These are phyloP conservation scores for Diuraphis noxia DNA, from an alignment of 1,140 invertebrate species.

Conservation along the genomic window DNA sequence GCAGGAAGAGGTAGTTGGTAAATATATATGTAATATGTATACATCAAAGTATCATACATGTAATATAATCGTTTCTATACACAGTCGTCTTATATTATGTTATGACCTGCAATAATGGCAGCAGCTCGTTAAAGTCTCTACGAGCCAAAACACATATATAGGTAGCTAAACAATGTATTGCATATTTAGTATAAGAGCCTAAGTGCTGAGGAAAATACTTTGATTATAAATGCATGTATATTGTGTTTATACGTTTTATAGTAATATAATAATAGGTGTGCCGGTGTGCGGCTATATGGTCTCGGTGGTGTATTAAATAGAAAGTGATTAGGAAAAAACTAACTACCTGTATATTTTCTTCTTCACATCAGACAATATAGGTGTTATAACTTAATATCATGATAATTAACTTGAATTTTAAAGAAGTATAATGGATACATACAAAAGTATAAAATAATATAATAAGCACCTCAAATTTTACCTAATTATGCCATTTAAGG, in stretches of 20 bases:
- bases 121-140: constrained; percentile 18
- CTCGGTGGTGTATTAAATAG: not conserved
- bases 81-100: not conserved
- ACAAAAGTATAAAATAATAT: no score
- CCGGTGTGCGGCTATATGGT: not conserved
- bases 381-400: not conserved
- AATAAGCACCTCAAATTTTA: no score
- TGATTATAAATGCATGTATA: not conserved
- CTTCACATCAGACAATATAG: not conserved
- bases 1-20: not conserved
- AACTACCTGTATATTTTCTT: not conserved
- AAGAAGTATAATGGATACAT: no score
- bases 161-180: not conserved
- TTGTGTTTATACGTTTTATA: not conserved
- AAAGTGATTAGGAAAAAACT: not conserved
- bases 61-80: not conserved
- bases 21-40: not conserved
- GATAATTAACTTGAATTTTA: not conserved
- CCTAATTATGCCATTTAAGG: no score
- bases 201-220: not conserved
- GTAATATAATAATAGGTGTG: no score
- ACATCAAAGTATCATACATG: not conserved
- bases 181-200: not conserved
- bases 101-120: not conserved
- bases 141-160: not conserved